These are phyloP conservation scores for Equus quagga DNA, from an alignment of 2,113 vertebrate species.

Conservation along the genomic window DNA sequence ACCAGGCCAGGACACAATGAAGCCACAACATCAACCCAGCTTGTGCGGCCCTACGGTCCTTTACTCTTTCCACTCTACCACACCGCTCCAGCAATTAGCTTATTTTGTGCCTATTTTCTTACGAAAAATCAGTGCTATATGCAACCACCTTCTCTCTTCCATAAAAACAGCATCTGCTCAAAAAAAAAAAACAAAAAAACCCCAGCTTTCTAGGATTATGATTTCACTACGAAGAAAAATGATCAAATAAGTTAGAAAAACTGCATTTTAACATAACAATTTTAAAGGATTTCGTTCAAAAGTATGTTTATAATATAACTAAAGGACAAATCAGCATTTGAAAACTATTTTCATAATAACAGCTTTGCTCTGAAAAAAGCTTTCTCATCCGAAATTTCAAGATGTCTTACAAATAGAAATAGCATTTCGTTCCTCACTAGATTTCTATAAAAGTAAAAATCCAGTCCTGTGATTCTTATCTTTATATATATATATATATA, in stretches of 20 bases:
- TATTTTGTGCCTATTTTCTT: neutral
- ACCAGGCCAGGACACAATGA: neutral
- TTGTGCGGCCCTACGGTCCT: accelerated
- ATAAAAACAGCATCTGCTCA: neutral
- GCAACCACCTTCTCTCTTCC: neutral
- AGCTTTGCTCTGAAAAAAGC: neutral
- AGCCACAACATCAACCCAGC: neutral
- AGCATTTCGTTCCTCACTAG: conserved; percentile 5
- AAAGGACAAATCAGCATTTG: neutral
- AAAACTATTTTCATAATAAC: conserved; percentile 40
- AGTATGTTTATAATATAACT: neutral
- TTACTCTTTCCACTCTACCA: neutral
- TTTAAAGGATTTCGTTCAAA: conserved; percentile 12
- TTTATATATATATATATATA: neutral
- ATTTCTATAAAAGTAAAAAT: conserved; percentile 40
- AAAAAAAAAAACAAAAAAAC: neutral
- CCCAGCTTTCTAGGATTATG: neutral
- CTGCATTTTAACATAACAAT: conserved; percentile 19
- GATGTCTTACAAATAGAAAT: conserved; percentile 37
- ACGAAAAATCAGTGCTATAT: neutral
- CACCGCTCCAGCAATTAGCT: neutral
- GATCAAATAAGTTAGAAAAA: conserved; percentile 46
- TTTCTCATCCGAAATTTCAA: conserved; percentile 18
- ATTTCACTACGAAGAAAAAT: conserved; percentile 37
- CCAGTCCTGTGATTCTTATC: neutral